Evolutionary conservation across 2,113 vertebrate genomes (phyloP).

Genomic region (pig (Sus scrofa)): T2T-Sscrofa CM000826.6:32552501-32553000

Average conservation of each 20-base stretch:
- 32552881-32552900: conserved; percentile 1
- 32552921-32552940: not conserved
- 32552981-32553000: not conserved
- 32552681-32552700: too few species aligned
- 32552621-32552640: too few species aligned
- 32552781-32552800: not conserved
- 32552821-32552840: conserved; percentile 12
- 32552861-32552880: too few species aligned
- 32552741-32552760: not conserved
- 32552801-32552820: not conserved
- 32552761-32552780: not conserved
- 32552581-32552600: too few species aligned
- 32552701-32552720: too few species aligned
- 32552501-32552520: too few species aligned
- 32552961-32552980: not conserved
- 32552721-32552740: not conserved
- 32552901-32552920: not conserved
- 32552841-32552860: not conserved
- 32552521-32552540: too few species aligned
- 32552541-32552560: too few species aligned
- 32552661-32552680: too few species aligned
- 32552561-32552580: too few species aligned
- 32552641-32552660: too few species aligned
- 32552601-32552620: too few species aligned
- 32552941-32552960: not conserved